Conservation (phyloP, 2,113 vertebrate genomes). For the Chlorodrepanis virens region DNA sequence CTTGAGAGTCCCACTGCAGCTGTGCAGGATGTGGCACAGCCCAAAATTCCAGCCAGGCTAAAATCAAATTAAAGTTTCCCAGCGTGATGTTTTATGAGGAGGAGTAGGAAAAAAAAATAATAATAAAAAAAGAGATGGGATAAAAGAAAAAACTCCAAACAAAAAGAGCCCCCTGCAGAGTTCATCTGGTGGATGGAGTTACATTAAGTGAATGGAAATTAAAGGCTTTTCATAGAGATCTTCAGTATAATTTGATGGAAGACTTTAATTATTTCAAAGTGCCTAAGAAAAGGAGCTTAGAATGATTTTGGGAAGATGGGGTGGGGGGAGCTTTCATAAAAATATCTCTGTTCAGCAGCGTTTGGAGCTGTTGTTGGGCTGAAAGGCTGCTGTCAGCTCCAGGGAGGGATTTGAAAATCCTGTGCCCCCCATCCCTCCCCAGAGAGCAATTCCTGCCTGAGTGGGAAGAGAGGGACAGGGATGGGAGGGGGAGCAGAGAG, state of each 20-base stretch:
- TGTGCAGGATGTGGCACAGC: neutral
- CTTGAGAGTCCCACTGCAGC: neutral
- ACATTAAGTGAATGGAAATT: constrained; percentile 71
- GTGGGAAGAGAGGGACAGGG: neutral
- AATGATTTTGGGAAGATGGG: constrained; percentile 19
- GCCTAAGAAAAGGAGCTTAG: constrained; percentile 61
- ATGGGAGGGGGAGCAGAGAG: neutral
- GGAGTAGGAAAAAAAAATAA: neutral
- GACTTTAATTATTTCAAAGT: constrained; percentile 78
- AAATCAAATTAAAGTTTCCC: constrained; percentile 57
- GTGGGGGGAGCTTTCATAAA: constrained; percentile 33
- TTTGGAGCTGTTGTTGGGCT: constrained; percentile 35
- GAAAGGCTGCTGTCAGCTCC: constrained; percentile 36
- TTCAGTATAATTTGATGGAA: constrained; percentile 76
- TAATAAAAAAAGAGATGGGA: neutral
- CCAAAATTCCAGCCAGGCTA: neutral
- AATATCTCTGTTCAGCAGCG: constrained; percentile 32
- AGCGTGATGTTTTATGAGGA: constrained; percentile 24
- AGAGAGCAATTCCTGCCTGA: constrained; percentile 9
- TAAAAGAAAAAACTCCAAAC: neutral
- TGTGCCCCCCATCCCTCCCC: neutral
- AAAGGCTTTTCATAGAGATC: constrained; percentile 74
- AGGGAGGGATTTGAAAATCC: neutral
- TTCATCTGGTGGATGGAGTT: constrained; percentile 68
- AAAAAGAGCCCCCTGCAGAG: constrained; percentile 35